Percentiles rank a stretch among this genome's conserved stretches.
These are phyloP conservation scores for Adelphocoris suturalis DNA, from an alignment of 2,888 invertebrate species.

Conservation along the genomic window DNA sequence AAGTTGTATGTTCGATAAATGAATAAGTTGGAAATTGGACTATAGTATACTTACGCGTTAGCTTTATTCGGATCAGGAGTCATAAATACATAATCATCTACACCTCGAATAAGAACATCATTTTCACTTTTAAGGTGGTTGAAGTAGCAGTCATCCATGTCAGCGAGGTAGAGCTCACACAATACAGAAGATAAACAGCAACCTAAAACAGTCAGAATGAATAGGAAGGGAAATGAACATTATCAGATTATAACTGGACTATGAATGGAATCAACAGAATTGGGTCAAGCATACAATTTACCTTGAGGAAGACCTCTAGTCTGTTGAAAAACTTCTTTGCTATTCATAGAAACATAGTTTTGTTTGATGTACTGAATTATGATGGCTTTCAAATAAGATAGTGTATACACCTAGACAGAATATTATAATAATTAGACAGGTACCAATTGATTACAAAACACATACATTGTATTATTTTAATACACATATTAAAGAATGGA, in stretches of 20 bases:
- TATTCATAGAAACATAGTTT: constrained; percentile 15
- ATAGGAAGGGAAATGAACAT: neutral
- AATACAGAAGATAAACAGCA: constrained; percentile 54
- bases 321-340: neutral
- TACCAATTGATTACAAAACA: neutral
- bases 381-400: constrained; percentile 54
- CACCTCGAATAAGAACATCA: constrained; percentile 40
- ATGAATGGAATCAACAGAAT: too few relatives aligned
- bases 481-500: too few relatives aligned
- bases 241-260: neutral
- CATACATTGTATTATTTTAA: too few relatives aligned
- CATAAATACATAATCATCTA: constrained; percentile 60
- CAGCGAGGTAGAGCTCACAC: constrained; percentile 58
- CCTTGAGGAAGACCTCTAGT: constrained; percentile 59
- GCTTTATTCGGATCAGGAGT: constrained; percentile 14
- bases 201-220: constrained; percentile 23
- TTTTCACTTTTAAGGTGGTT: constrained; percentile 9
- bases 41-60: constrained; percentile 38
- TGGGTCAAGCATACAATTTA: neutral
- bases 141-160: constrained; percentile 59
- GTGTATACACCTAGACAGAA: constrained; percentile 23
- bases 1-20: too few relatives aligned
- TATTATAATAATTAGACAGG: neutral
- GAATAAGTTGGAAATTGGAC: too few relatives aligned
- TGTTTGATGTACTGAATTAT: constrained; percentile 59